Evolutionary conservation across 2,113 vertebrate genomes (phyloP).

Genomic region (Cisticola juncidis): DNA sequence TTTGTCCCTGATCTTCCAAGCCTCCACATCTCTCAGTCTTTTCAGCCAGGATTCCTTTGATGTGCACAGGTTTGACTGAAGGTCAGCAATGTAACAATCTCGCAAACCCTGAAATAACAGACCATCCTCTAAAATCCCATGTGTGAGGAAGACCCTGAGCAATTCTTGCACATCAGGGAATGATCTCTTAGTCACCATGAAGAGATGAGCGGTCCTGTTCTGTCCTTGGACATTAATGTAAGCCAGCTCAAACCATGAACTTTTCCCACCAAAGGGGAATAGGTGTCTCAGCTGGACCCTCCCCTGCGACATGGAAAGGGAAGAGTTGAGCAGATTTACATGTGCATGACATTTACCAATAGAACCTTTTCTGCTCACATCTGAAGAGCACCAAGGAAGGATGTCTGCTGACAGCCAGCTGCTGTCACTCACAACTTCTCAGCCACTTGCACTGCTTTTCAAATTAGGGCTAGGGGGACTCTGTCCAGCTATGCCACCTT

Average conservation of each 20-base stretch:
- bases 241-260: not conserved
- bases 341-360: fast-evolving
- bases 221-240: not conserved
- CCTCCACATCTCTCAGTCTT: not conserved
- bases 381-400: not conserved
- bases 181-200: not conserved
- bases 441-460: not conserved
- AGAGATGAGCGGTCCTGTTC: not conserved
- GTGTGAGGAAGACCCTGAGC: not conserved
- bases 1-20: not conserved
- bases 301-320: not conserved
- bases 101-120: not conserved
- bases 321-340: not conserved
- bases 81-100: not conserved
- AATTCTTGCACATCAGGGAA: not conserved
- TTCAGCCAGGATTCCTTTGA: not conserved
- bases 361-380: not conserved
- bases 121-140: not conserved
- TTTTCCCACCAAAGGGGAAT: not conserved
- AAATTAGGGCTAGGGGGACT: not conserved
- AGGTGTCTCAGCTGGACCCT: not conserved
- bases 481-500: not conserved
- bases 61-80: not conserved
- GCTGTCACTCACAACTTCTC: not conserved
- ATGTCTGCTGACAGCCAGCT: not conserved